Evolutionary conservation across 92 coral and sea anemone genomes (phyloP).

Genomic region (Siderastrea radians): DNA sequence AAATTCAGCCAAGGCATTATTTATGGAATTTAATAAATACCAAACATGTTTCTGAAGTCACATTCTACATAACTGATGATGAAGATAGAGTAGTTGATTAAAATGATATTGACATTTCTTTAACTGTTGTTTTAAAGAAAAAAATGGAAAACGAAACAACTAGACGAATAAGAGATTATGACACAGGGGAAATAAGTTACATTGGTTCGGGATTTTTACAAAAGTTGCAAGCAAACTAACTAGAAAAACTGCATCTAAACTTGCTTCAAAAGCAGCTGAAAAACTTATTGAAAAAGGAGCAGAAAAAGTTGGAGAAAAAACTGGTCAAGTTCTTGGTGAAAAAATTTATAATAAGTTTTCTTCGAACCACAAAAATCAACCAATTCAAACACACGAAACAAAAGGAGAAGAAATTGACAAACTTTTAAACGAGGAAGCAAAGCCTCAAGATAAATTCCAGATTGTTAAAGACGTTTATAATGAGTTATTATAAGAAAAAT

Average conservation of each 20-base stretch:
- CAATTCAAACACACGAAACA: neutral
- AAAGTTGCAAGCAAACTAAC: neutral
- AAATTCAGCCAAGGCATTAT: too few species aligned
- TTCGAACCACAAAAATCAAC: neutral
- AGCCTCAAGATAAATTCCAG: too few species aligned
- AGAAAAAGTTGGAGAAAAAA: slow-evolving; percentile 1
- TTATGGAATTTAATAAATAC: neutral
- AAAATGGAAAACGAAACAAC: too few species aligned
- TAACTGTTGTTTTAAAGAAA: neutral
- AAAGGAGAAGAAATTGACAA: neutral
- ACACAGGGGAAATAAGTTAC: neutral
- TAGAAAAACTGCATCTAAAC: neutral
- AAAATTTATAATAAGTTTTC: neutral
- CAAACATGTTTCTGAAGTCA: neutral
- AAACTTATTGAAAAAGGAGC: neutral
- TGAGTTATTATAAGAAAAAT: neutral
- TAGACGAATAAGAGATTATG: neutral
- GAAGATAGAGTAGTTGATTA: neutral
- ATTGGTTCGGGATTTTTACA: neutral
- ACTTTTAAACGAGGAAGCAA: neutral
- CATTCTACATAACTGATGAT: neutral
- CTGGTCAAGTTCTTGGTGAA: neutral
- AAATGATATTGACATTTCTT: neutral
- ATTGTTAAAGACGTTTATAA: too few species aligned
- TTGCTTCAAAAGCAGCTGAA: neutral